Conservation (phyloP, 2,797 vertebrate genomes). For the Mormyrops attenuatus region DNA sequence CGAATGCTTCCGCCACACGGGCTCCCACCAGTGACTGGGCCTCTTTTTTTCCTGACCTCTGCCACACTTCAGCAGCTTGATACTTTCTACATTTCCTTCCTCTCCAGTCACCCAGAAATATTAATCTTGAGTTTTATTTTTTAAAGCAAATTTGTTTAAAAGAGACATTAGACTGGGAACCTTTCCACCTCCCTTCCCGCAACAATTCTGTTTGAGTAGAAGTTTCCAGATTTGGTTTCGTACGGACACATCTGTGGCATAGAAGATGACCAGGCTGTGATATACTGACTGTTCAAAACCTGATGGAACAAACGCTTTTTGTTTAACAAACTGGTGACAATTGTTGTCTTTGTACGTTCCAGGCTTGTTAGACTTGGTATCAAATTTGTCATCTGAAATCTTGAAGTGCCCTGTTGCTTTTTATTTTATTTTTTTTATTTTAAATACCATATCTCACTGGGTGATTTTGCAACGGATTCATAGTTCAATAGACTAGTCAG, state of each 20-base stretch:
- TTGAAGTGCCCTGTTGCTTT: constrained; percentile 44
- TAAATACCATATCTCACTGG: constrained; percentile 22
- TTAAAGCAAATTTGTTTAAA: constrained; percentile 25
- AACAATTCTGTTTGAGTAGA: constrained; percentile 31
- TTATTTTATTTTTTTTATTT: constrained; percentile 25
- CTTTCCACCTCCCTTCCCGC: constrained; percentile 39
- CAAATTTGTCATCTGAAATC: constrained; percentile 67
- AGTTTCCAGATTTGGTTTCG: constrained; percentile 29
- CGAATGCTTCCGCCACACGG: constrained; percentile 40
- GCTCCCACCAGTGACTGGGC: constrained; percentile 37
- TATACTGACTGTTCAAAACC: constrained; percentile 46
- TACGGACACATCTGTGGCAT: constrained; percentile 51
- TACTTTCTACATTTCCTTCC: constrained; percentile 18
- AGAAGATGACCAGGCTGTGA: constrained; percentile 49
- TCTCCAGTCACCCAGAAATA: constrained; percentile 14
- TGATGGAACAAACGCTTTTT: constrained; percentile 45
- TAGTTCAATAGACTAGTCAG: neutral
- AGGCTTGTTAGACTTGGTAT: constrained; percentile 62
- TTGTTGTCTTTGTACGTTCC: constrained; percentile 52
- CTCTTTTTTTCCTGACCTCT: constrained; percentile 32
- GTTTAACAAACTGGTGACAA: constrained; percentile 47
- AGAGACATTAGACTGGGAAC: constrained; percentile 6
- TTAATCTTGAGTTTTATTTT: constrained; percentile 13
- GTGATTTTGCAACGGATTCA: neutral
- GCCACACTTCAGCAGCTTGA: constrained; percentile 18